Conservation (phyloP, 2,888 invertebrate genomes). For the Endomychus coccineus region DNA sequence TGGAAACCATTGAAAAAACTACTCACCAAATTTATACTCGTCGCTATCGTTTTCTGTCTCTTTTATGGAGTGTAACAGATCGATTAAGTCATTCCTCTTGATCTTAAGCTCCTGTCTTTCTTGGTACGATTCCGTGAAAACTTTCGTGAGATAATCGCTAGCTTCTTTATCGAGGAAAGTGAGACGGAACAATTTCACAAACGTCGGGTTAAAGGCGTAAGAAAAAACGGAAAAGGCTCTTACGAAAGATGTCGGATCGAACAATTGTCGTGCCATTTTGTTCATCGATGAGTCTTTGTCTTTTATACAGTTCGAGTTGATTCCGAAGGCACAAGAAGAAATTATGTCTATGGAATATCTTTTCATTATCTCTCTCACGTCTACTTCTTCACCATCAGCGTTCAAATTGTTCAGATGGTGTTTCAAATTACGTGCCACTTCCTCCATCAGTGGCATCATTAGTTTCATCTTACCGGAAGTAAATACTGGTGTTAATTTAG, state of each 20-base stretch:
- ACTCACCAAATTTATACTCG: constrained; percentile 25
- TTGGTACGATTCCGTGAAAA: constrained; percentile 35
- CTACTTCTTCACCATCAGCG: constrained; percentile 34
- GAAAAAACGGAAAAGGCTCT: constrained; percentile 31
- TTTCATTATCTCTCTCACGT: constrained; percentile 38
- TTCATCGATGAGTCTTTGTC: constrained; percentile 38
- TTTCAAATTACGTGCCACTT: constrained; percentile 37
- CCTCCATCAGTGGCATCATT: constrained; percentile 46
- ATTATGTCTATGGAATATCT: constrained; percentile 40
- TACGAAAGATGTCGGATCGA: constrained; percentile 31
- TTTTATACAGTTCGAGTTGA: constrained; percentile 40
- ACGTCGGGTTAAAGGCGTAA: constrained; percentile 34
- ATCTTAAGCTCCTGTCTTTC: constrained; percentile 29
- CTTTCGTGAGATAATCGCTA: constrained; percentile 32
- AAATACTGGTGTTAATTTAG: constrained; percentile 48
- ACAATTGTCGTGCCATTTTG: constrained; percentile 36
- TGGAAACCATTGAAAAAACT: too few relatives aligned
- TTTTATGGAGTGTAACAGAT: constrained; percentile 38
- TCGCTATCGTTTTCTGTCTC: constrained; percentile 23
- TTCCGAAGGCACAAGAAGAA: constrained; percentile 44
- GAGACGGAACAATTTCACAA: constrained; percentile 36
- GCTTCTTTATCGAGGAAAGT: constrained; percentile 32
- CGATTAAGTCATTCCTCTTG: constrained; percentile 44
- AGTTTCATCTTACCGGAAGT: constrained; percentile 49
- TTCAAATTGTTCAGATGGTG: constrained; percentile 28